Conservation (phyloP, 2,113 vertebrate species). For the Andinoacara biseriatus region DNA sequence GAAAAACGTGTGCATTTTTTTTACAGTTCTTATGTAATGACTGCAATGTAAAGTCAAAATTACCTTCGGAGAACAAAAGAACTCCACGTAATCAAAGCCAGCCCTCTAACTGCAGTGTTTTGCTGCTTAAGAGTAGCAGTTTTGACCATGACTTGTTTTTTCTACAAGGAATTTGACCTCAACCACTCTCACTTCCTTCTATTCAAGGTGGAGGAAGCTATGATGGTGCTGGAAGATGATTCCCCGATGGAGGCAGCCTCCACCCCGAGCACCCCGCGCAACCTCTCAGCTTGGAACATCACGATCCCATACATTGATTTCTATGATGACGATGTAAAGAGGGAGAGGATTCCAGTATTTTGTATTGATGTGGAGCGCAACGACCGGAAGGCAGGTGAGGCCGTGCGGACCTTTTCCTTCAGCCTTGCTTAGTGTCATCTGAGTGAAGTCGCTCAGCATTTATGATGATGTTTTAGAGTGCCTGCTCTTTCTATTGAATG, state of each 20-base stretch:
- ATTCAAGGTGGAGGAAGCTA: slow-evolving; percentile 92
- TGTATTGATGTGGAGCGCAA: slow-evolving; percentile 97
- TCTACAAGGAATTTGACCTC: background rate
- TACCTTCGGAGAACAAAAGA: background rate
- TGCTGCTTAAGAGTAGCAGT: background rate
- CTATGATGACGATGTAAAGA: slow-evolving; percentile 90
- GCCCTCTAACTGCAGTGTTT: background rate
- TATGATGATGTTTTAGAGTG: background rate
- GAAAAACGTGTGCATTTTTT: background rate
- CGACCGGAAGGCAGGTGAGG: slow-evolving; percentile 90
- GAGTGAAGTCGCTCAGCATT: background rate
- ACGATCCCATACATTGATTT: slow-evolving; percentile 96
- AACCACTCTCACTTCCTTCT: background rate
- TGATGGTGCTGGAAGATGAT: slow-evolving; percentile 97
- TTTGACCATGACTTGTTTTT: background rate
- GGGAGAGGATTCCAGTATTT: slow-evolving; percentile 95
- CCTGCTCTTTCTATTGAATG: background rate
- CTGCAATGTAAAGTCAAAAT: background rate
- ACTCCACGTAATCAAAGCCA: background rate
- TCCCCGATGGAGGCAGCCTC: slow-evolving; percentile 89
- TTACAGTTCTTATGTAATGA: background rate
- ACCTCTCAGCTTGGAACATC: slow-evolving; percentile 95
- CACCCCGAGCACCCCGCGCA: slow-evolving; percentile 92
- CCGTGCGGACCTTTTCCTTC: background rate
- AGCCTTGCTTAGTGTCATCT: background rate